Evolutionary conservation across 2,797 vertebrate species (phyloP), one percentile per base, ranked within the genome.

Genomic region (Pygocentrus nattereri): DNA sequence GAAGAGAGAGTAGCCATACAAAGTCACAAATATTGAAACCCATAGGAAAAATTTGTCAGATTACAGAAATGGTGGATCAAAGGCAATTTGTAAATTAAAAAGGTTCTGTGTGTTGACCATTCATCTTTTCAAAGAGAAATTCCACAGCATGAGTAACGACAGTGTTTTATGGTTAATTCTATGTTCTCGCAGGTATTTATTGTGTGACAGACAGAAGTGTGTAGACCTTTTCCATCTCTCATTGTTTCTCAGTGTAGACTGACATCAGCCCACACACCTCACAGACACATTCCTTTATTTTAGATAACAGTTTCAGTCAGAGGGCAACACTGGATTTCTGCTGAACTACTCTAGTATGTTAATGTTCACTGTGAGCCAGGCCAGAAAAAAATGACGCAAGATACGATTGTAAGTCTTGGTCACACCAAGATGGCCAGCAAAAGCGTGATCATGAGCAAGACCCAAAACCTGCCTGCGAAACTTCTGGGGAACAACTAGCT

Each of bases 221-320:
- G 52, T 54, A 54, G 52, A 54, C 2, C 52, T 56, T 56, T 56
- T 1, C 18, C 56, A 52, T 56, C 52, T 56, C 52, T n/a, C 52
- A 6, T 18, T 30, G 5, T 30, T 30, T 13, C 23, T n/a, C 2
- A 10, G 23, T n/a, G 10, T 61, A 12, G 10, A 30, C 1, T 7
- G 41, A 44, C 41, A 5, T 44, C 41, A 44, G 41, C 41, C 41
- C 8, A 5, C 4, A 41, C 8, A 7, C 4, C 41, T 61, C 59
- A 27, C 3, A 15, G 59, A 27, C 12, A 44, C 41, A 5, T 41
- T 44, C 59, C 61, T 73, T 59, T 74, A 15, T 54, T 73, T 67
- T 27, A 74, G 34, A 73, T 47, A 74, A 54, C 61, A 30, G 70
- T 52, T 41, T 30, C 30, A 80, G 71, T 74, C 70, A 67, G 54